These are phyloP conservation scores for Apus apus DNA, from an alignment of 2,113 vertebrate species.

Conservation along the genomic window DNA sequence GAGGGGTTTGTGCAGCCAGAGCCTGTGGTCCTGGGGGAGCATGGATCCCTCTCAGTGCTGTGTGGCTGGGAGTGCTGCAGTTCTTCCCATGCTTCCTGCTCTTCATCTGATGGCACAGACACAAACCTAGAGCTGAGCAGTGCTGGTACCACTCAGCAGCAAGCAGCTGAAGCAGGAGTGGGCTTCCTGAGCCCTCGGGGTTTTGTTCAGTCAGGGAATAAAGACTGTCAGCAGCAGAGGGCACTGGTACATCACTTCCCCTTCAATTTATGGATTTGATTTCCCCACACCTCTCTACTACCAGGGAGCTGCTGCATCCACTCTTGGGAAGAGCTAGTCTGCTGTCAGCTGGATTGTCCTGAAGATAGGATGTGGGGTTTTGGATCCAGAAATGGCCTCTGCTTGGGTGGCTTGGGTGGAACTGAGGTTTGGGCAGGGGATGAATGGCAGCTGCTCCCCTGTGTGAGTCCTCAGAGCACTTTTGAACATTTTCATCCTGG, in stretches of 20 bases:
- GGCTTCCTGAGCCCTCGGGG: not conserved
- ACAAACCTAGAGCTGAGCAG: not conserved
- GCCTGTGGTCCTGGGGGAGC: fast-evolving
- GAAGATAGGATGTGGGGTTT: not conserved
- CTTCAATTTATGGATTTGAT: constrained; percentile 4
- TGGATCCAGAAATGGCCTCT: not conserved
- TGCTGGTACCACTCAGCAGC: not conserved
- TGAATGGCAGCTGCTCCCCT: not conserved
- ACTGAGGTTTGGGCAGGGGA: not conserved
- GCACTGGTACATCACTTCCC: constrained; percentile 62
- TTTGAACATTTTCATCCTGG: not conserved
- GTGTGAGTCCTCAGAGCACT: not conserved
- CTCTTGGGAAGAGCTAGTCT: not conserved
- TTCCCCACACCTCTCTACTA: not conserved
- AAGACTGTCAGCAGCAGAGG: constrained; percentile 64
- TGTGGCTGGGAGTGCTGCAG: not conserved
- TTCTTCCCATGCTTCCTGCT: not conserved
- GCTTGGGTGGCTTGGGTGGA: not conserved
- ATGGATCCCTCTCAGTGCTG: not conserved
- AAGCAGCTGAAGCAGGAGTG: not conserved
- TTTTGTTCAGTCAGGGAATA: constrained; percentile 44
- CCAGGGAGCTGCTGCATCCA: not conserved
- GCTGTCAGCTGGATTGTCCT: not conserved
- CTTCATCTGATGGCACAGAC: not conserved
- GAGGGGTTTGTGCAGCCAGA: not conserved